Evolutionary conservation across 2,888 invertebrate species (phyloP).

Genomic region (Parapristionchus giblindavisi): DNA sequence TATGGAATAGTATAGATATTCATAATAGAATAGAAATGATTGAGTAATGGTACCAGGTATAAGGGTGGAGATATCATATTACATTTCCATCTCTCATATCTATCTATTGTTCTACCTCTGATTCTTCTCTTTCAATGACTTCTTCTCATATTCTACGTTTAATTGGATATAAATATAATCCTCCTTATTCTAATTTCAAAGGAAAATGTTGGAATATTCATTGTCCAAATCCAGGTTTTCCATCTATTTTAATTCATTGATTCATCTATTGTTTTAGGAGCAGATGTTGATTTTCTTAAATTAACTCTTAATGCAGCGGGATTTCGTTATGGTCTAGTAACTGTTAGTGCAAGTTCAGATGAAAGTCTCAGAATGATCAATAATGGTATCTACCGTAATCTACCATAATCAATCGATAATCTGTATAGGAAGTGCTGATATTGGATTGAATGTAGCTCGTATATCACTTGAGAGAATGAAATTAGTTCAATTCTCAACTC

Average conservation of each 20-base stretch:
- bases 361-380: background rate
- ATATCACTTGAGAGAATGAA: background rate
- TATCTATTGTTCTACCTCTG: no score
- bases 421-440: constrained; percentile 12
- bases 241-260: background rate
- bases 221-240: background rate
- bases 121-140: background rate
- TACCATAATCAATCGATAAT: background rate
- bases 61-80: no score
- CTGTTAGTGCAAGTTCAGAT: background rate
- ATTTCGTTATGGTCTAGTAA: background rate
- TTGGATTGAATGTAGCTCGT: constrained; percentile 1
- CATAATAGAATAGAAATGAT: no score
- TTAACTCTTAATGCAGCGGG: background rate
- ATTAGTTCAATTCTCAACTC: constrained; percentile 1
- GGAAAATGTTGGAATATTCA: background rate
- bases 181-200: constrained; percentile 14
- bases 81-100: no score
- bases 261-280: background rate
- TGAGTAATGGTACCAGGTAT: no score
- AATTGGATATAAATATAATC: background rate
- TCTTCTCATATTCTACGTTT: background rate
- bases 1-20: no score
- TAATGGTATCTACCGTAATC: background rate
- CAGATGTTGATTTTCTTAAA: constrained; percentile 2